Conservation (phyloP, 2,113 vertebrate species). For the Pelvicachromis taeniatus region DNA sequence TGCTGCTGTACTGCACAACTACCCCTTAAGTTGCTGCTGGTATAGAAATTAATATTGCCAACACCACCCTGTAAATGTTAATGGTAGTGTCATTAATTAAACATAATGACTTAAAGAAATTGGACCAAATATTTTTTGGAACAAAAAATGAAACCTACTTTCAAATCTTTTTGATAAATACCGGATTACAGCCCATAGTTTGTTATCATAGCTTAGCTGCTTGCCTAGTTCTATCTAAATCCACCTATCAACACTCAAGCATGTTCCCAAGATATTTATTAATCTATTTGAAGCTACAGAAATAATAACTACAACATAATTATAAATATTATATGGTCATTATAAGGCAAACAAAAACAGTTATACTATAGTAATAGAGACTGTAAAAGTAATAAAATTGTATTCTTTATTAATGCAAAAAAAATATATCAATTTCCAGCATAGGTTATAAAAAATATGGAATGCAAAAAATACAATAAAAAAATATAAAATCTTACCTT, state of each 20-base stretch:
- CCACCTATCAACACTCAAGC: neutral
- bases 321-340: neutral
- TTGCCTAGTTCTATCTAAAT: neutral
- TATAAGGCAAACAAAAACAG: neutral
- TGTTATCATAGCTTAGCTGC: neutral
- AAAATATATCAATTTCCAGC: too few relatives aligned
- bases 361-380: neutral
- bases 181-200: neutral
- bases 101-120: neutral
- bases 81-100: neutral
- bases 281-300: neutral
- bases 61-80: neutral
- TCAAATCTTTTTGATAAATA: neutral
- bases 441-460: neutral
- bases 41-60: neutral
- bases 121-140: neutral
- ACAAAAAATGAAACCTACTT: neutral
- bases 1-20: neutral
- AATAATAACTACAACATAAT: neutral
- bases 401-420: neutral
- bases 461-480: neutral
- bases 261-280: neutral
- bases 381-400: neutral
- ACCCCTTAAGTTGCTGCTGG: neutral
- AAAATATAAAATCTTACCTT: constrained; percentile 2